A percentile compares a stretch with the other conserved stretches of the same genome.
Conservation (phyloP, 2,888 invertebrate genomes). For the Spodoptera littoralis region DNA sequence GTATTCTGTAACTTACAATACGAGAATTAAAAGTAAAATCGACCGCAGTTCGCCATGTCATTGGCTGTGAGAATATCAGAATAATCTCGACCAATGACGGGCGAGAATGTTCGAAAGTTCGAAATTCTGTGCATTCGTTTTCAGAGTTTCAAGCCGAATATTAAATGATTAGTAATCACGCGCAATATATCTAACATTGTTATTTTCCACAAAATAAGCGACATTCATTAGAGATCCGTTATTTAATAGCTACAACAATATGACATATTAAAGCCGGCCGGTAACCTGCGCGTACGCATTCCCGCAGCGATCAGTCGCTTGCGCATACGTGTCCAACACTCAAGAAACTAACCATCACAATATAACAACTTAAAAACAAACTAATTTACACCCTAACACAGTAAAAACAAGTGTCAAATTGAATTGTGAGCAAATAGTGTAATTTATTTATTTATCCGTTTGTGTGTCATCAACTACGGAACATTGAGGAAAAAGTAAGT, state of each 20-base stretch:
- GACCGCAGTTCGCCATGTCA: too few species aligned
- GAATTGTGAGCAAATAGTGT: constrained; percentile 8
- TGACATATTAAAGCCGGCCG: constrained; percentile 32
- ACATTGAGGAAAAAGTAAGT: constrained; percentile 31
- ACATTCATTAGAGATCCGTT: too few species aligned
- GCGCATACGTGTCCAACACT: constrained; percentile 31
- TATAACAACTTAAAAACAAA: constrained; percentile 4
- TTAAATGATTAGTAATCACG: too few species aligned
- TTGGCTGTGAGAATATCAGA: too few species aligned
- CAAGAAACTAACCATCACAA: constrained; percentile 37
- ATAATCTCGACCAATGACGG: too few species aligned
- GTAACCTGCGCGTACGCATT: constrained; percentile 45
- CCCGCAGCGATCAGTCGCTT: constrained; percentile 25
- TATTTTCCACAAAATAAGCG: too few species aligned
- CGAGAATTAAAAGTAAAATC: too few species aligned
- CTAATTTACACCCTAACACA: constrained; percentile 3
- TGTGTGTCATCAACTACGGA: constrained; percentile 10
- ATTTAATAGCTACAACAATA: constrained; percentile 26
- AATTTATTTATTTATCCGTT: constrained; percentile 17
- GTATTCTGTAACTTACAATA: too few species aligned
- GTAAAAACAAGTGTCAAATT: constrained; percentile 16
- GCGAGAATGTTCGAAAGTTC: too few species aligned
- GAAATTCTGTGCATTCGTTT: too few species aligned
- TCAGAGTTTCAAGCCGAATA: too few species aligned
- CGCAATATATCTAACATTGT: too few species aligned